A percentile compares a stretch with the other conserved stretches of the same genome.
phyloP scores from a whole-genome alignment of 2,113 vertebrate species.

The Mustela lutreola region DNA sequence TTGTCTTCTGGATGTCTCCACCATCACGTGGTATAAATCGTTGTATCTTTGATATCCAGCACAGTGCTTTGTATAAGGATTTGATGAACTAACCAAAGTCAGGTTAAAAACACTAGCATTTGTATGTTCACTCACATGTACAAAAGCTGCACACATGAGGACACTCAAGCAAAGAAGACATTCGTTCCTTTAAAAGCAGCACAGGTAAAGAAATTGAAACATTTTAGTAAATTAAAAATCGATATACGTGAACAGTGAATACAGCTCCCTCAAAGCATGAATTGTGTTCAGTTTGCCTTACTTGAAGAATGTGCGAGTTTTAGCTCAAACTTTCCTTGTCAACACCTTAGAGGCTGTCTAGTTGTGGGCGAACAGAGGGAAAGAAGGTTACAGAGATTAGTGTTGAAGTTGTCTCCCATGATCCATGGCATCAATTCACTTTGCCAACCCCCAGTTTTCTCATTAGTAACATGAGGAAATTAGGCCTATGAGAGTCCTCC shows the following conservation, averaged over 20 bases:
- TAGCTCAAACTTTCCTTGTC: not conserved
- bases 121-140: not conserved
- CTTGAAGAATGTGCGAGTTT: not conserved
- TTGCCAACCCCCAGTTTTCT: not conserved
- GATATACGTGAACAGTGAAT: not conserved
- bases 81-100: not conserved
- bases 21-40: not conserved
- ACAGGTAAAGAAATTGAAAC: not conserved
- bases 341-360: not conserved
- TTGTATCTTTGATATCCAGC: not conserved
- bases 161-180: not conserved
- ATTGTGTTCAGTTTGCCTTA: not conserved
- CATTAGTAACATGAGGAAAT: not conserved
- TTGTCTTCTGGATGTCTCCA: not conserved
- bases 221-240: not conserved
- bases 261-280: not conserved
- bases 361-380: not conserved
- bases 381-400: not conserved
- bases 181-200: not conserved
- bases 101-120: not conserved
- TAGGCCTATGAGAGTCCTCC: not conserved
- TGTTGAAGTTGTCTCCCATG: not conserved
- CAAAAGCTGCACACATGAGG: not conserved
- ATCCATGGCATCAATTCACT: accelerated
- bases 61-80: not conserved